These are phyloP conservation scores for Onychomys torridus DNA, from an alignment of 2,797 vertebrate genomes.

Conservation along the genomic window DNA sequence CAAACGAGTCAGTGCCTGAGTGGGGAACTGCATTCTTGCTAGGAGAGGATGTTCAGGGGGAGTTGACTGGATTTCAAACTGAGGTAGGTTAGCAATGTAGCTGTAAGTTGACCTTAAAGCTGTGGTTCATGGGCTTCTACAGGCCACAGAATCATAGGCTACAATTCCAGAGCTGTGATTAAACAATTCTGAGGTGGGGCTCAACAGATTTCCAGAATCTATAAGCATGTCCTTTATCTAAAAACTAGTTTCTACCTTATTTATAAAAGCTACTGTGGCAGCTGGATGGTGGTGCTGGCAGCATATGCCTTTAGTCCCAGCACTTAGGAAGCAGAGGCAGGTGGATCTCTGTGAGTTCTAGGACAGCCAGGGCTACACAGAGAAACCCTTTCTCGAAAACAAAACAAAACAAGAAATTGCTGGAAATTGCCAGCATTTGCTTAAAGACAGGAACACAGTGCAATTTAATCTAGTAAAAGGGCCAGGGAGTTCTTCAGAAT, in stretches of 20 bases:
- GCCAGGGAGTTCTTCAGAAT: background rate
- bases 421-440: background rate
- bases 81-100: background rate
- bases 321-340: background rate
- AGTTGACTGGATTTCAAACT: background rate
- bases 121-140: background rate
- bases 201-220: background rate
- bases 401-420: background rate
- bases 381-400: background rate
- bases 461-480: slow-evolving; percentile 22
- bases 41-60: background rate
- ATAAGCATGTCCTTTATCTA: background rate
- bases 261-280: background rate
- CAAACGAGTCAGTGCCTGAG: background rate
- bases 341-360: background rate
- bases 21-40: background rate
- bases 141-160: background rate
- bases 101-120: background rate
- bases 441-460: background rate
- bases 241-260: background rate
- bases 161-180: background rate
- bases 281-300: too few species aligned
- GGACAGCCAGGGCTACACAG: background rate
- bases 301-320: background rate
- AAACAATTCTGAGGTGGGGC: background rate